Base-by-base conservation (phyloP, 2,113 vertebrate species). In the Pseudopipra pipra region DNA sequence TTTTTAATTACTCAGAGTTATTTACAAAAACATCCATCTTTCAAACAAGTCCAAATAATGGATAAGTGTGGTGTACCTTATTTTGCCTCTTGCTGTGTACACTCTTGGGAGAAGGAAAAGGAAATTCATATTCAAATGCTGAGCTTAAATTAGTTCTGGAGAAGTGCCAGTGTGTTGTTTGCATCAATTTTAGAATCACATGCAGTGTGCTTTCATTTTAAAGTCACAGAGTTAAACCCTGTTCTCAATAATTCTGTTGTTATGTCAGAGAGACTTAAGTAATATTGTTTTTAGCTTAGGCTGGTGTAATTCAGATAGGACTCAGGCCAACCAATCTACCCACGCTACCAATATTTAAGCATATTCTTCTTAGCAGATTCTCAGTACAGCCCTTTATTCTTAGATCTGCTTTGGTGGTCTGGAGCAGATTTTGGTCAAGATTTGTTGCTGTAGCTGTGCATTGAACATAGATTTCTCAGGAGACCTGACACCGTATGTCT, bases 131-230 rank as follows among this genome's bases (percentile, higher is more conserved):
- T 93, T 96, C 67, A 96, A 97, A 92, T 93, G 22, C 68, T 90
- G 79, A 94, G 75, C 83, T 95, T 94, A 97, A 97, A 91, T 97
- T 96, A 96, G 93, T 95, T 95, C 86, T 95, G 75, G 87, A 96
- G 33, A 95, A 87, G 82, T 73, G 85, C 84, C 96, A 91, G 51
- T 24, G 19, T 78, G 61, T 75, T 78, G 65, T 73, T 96, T 97
- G 92, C 74, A 95, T 95, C 95, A 75, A 63, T 95, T 95, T 91
- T 89, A 96, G 49, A 95, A 82, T 85, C 95, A 37, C 77, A 92
- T 96, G 62, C 44, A 96, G 89, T 78, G 79, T 62, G 33, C 43
- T 91, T 78, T 46, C 93, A 95, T 81, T 94, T 97, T 97, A 97
- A 98, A 97, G 90, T 94, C 85, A 90, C 63, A 85, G 43, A 90